Percentiles rank a stretch among this genome's conserved stretches.
phyloP scores from a whole-genome alignment of 2,888 invertebrate genomes.

The Azorinus chamasolen region DNA sequence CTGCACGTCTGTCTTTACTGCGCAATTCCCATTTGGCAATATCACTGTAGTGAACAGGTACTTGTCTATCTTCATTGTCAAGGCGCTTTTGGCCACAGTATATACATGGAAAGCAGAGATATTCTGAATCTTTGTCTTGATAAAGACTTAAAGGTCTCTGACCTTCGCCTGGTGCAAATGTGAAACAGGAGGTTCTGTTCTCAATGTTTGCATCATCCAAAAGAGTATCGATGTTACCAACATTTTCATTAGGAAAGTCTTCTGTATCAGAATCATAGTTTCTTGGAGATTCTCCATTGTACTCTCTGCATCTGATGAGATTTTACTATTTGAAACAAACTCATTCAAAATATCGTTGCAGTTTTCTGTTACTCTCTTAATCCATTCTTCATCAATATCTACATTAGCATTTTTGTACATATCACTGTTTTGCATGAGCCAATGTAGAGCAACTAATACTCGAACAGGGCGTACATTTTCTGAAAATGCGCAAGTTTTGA shows the following conservation, averaged over 20 bases:
- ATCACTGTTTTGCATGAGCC: conserved; percentile 40
- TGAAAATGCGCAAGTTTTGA: conserved; percentile 24
- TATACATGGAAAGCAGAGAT: conserved; percentile 43
- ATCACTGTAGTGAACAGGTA: conserved; percentile 6
- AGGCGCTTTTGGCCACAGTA: conserved; percentile 55
- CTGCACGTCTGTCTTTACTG: neutral
- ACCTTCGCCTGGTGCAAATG: conserved; percentile 13
- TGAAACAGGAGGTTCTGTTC: neutral
- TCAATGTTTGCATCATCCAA: conserved; percentile 1
- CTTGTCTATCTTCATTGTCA: conserved; percentile 13
- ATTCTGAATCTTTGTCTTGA: conserved; percentile 7
- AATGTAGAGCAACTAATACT: conserved; percentile 41
- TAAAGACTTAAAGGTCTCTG: conserved; percentile 7
- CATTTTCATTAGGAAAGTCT: neutral
- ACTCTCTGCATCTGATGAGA: too few species aligned
- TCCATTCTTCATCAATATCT: conserved; percentile 39
- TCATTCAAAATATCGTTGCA: conserved; percentile 3
- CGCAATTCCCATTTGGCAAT: conserved; percentile 7
- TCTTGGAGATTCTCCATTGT: too few species aligned
- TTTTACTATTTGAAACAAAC: neutral
- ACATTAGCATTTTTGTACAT: conserved; percentile 45
- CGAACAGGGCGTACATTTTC: conserved; percentile 43
- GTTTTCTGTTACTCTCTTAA: conserved; percentile 2
- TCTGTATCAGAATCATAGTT: neutral
- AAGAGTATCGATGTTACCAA: conserved; percentile 39